Percentiles rank a stretch among this genome's conserved stretches.
Evolutionary conservation across 2,888 invertebrate species (phyloP).

Genomic region (Drosophila monieri): DNA sequence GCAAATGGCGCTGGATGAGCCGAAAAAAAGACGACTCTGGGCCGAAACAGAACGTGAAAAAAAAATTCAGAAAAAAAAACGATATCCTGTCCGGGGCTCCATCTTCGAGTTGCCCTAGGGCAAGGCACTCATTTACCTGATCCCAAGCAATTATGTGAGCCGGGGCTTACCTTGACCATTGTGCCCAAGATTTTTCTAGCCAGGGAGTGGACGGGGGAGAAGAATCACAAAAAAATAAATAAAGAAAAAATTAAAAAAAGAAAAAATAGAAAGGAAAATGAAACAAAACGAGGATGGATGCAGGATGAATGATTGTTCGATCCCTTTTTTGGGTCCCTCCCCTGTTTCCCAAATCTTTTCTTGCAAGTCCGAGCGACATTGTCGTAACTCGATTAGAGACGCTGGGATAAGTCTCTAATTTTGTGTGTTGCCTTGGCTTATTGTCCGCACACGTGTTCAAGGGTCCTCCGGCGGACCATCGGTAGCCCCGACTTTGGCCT

Average conservation of each 20-base stretch:
- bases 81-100: constrained; percentile 63
- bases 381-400: constrained; percentile 77
- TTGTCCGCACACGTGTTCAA: constrained; percentile 82
- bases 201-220: constrained; percentile 51
- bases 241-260: not conserved
- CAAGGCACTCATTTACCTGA: constrained; percentile 68
- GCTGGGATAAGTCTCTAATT: constrained; percentile 74
- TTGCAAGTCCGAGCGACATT: constrained; percentile 62
- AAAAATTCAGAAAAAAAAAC: constrained; percentile 41
- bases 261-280: constrained; percentile 4
- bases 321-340: constrained; percentile 54
- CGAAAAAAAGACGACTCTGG: constrained; percentile 40
- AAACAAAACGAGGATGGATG: constrained; percentile 39
- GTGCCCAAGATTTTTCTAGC: constrained; percentile 64
- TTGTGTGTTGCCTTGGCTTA: constrained; percentile 59
- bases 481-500: constrained; percentile 46
- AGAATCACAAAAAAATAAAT: constrained; percentile 16
- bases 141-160: constrained; percentile 59
- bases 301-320: constrained; percentile 63
- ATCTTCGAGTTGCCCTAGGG: constrained; percentile 59
- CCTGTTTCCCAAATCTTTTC: constrained; percentile 28
- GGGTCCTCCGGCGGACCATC: constrained; percentile 36
- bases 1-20: constrained; percentile 42
- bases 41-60: constrained; percentile 44
- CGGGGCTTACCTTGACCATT: constrained; percentile 61